Evolutionary conservation across 2,113 vertebrate genomes (phyloP), one percentile per base, ranked within the genome.

Genomic region (Phainopepla nitens): DNA sequence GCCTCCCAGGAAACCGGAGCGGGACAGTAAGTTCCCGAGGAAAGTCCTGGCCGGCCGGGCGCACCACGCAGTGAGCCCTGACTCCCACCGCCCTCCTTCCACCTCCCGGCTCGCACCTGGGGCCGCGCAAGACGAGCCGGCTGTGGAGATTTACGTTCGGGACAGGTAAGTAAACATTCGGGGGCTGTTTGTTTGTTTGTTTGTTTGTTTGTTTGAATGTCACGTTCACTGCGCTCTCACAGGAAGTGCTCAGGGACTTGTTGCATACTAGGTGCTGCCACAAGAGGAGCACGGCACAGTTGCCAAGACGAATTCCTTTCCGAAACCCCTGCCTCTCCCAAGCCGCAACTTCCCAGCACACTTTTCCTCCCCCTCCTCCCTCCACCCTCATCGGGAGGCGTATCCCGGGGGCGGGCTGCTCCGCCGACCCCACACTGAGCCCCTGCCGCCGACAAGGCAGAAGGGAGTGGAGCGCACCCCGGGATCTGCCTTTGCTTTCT

Each of bases 191-290:
- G 49, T 20, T 49, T n/a, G n/a, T n/a, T n/a, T n/a, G n/a, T n/a
- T n/a, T n/a, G n/a, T n/a, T 56, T 33, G 41, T 27, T 81, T 35
- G 35, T 57, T 57, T 35, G 15, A 94, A 92, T 94, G 97, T 95
- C 93, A 85, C 95, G n/a, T 90, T 94, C 76, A 10, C 79, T 88
- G 86, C 70, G 68, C 95, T 97, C 83, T 94, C 97, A 96, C 93
- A 95, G 97, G 96, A 97, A 97, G 98, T 97, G 97, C 91, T 98
- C 78, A 89, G 97, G 96, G 98, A 99, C 99, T 99, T 99, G 99
- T 99, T 99, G 99, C 98, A 98, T 95, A 77, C 96, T 87, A 87
- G 97, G 97, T 97, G 89, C 94, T 89, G 95, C 90, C 97, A 92
- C 97, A 95, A 96, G 96, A 97, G 96, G 93, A 97, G 88, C 87